Conservation (phyloP, 1,140 invertebrate genomes). For the Homalodisca vitripennis region DNA sequence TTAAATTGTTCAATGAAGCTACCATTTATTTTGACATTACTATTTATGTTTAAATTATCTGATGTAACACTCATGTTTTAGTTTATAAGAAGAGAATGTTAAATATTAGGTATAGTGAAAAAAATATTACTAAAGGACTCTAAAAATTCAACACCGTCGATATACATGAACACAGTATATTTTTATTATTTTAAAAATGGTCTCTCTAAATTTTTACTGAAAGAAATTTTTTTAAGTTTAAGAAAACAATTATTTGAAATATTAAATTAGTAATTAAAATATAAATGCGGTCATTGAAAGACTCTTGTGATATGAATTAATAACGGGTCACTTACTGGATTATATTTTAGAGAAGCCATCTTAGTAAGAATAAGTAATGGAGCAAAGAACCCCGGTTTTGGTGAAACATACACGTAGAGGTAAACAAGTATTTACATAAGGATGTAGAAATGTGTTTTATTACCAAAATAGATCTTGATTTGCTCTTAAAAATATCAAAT, state of each 20-base stretch:
- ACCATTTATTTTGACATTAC: no score
- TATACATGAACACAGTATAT: no score
- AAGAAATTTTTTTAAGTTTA: background rate
- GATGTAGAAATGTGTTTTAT: background rate
- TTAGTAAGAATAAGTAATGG: background rate
- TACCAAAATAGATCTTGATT: constrained; percentile 13
- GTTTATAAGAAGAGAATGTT: no score
- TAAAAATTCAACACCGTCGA: no score
- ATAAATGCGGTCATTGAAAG: background rate
- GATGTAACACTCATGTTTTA: no score
- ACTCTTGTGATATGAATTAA: background rate
- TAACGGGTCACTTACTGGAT: background rate
- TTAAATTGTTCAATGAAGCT: no score
- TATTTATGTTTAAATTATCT: no score
- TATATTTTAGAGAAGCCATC: background rate
- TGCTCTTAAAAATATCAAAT: constrained; percentile 7
- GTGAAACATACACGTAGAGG: background rate
- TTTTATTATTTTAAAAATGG: no score
- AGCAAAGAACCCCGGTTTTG: background rate
- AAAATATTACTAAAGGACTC: no score
- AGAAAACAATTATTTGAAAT: background rate
- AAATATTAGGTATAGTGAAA: no score
- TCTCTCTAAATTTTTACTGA: no score
- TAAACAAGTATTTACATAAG: constrained; percentile 12
- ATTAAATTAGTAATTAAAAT: background rate